phyloP scores from a whole-genome alignment of 2,888 invertebrate species.

The Tupiocoris notatus region DNA sequence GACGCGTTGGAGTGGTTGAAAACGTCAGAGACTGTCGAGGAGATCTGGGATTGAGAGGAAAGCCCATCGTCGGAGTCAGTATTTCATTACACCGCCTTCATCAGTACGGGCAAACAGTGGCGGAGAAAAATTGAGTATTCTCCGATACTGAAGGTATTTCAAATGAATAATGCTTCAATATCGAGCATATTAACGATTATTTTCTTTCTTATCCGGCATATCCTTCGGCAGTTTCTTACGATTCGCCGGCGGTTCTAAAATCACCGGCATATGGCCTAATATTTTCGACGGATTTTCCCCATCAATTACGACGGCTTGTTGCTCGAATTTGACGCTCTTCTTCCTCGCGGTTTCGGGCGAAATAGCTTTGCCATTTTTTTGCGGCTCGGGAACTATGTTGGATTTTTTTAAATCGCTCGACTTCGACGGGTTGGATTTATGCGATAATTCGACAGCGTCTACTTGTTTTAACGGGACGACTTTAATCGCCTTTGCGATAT shows the following conservation, averaged over 20 bases:
- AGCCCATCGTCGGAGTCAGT: too few species aligned
- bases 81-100: too few species aligned
- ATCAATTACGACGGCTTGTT: slow-evolving; percentile 12
- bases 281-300: slow-evolving; percentile 5
- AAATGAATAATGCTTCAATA: too few species aligned
- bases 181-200: too few species aligned
- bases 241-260: neutral
- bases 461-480: neutral
- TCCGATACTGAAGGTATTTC: too few species aligned
- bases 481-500: neutral
- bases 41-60: too few species aligned
- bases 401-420: neutral
- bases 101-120: too few species aligned
- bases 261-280: neutral
- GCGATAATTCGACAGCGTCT: neutral
- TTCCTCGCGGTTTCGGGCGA: neutral
- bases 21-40: too few species aligned
- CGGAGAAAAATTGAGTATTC: too few species aligned
- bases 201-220: neutral
- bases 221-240: slow-evolving; percentile 11
- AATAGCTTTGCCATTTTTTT: neutral
- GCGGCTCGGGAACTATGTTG: neutral
- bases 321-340: slow-evolving; percentile 27
- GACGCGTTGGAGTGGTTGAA: too few species aligned
- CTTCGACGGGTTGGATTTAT: neutral